Evolutionary conservation across 2,113 vertebrate species (phyloP), one percentile per base, ranked within the genome.

Genomic region (Seriola rivoliana): DNA sequence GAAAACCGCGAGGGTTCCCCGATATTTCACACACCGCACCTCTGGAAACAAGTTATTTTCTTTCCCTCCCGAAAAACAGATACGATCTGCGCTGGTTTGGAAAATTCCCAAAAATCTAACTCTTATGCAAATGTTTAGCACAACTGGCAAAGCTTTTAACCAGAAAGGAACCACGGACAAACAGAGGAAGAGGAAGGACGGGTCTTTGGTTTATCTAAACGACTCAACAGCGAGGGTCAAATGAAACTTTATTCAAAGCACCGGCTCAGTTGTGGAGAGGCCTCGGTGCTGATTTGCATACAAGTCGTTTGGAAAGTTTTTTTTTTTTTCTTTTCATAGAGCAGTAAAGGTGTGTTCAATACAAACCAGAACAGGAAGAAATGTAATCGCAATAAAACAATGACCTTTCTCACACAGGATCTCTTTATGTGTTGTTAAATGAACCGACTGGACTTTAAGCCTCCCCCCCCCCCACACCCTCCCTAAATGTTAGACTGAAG

Each of bases 241-340:
- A 48, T 78, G 66, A 79, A 32, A 54, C 59, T 69, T 58, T 75
- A 86, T 80, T 89, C 88, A 89, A 88, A 89, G 55, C 75, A 19
- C 32, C 0, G 32, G 34, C 42, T 54, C 19, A n/a, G 57, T 1
- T 29, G 38, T 14, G 69, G 23, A 48, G 19, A 10, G 60, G 34
- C 40, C 48, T 2, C 6, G 19, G 4, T 0, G 14, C 21, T n/a
- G 34, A 81, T 93, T 90, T 93, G 90, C 87, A 89, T 91, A 58
- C 71, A 81, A 71, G 71, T 85, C 68, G 81, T 82, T 92, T 80
- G 84, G 34, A 38, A 57, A 62, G 11, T 62, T 84, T 42, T 52
- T 11, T 44, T 60, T 62, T 23, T 38, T 40, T 50, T 44, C 8
- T 52, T 77, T 59, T 34, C 58, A 19, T 5, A 38, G 13, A 57